Percentiles rank a stretch among this genome's conserved stretches.
phyloP scores from a whole-genome alignment of 2,797 vertebrate genomes.

The Urosaurus nigricauda region DNA sequence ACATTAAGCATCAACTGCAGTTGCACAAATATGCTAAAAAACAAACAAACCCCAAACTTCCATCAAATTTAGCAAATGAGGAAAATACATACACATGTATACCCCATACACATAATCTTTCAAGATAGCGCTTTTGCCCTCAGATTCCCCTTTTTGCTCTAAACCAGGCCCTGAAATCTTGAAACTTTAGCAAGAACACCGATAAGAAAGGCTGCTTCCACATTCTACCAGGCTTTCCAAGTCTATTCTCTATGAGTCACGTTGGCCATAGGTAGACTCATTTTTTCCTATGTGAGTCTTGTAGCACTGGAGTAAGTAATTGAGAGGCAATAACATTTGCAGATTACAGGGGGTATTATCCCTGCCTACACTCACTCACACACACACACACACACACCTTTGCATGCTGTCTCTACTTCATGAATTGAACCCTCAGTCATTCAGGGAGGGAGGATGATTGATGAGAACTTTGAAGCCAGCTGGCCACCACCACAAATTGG shows the following conservation, averaged over 20 bases:
- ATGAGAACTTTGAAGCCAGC: slow-evolving; percentile 22
- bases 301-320: background rate
- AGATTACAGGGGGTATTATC: background rate
- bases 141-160: too few species aligned
- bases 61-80: too few species aligned
- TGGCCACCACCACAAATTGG: slow-evolving; percentile 30
- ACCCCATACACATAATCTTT: too few species aligned
- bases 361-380: background rate
- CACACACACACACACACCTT: background rate
- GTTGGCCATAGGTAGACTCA: background rate
- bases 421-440: slow-evolving; percentile 18
- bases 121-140: too few species aligned
- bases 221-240: background rate
- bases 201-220: background rate
- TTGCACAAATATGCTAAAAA: too few species aligned
- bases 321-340: background rate
- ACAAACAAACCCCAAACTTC: too few species aligned
- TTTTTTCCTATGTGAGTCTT: background rate
- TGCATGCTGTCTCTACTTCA: background rate
- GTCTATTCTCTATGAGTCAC: background rate
- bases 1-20: too few species aligned
- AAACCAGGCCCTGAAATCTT: too few species aligned
- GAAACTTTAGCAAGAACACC: too few species aligned
- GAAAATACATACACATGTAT: too few species aligned
- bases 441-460: background rate